Base-by-base conservation (phyloP, 2,797 vertebrate genomes). In the Spondyliosoma cantharus region DNA sequence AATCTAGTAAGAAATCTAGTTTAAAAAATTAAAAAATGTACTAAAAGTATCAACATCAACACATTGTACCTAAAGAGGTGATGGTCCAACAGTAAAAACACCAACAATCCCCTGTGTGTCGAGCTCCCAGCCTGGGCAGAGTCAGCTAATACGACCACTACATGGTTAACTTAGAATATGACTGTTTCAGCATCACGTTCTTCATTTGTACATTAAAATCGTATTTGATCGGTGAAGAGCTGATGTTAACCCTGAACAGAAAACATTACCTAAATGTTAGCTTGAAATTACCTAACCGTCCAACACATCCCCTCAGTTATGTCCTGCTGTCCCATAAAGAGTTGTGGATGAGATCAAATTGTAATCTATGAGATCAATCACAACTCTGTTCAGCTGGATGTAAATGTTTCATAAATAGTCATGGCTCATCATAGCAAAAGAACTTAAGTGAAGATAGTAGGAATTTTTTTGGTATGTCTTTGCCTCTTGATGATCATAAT, bases 401-500 rank as follows among this genome's bases (percentile, higher is more conserved):
- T 8, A 12, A 17, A 58, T 25, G 25, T 49, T 53, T 32, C 15
- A 19, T 37, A 32, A 71, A 25, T 42, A 49, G 5, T 12, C 5
- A 69, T 16, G 7, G 4, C 14, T 65, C 19, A 37, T 66, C 24
- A 9, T 32, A 7, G 25, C 4, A n/a, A 22, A 3, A 7, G 4
- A 49, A 53, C 53, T 60, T 25, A 64, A 19, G 3, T n/a, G 11
- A 46, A 27, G 7, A 48, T 20, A 16, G 6, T 46, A n/a, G 22
- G 16, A 19, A 6, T 7, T 7, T 32, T 29, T 78, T 42, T n/a
- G n/a, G 14, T 20, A 56, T 2, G 3, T 70, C 50, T 63, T 63
- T 25, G 42, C 25, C 75, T 49, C 6, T 4, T 50, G 29, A 69
- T 62, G 66, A 45, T 68, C 6, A 57, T 29, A 45, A 49, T 16